A percentile compares a stretch with the other conserved stretches of the same genome.
phyloP scores from a whole-genome alignment of 2,888 invertebrate genomes.

The Arenicola marina region DNA sequence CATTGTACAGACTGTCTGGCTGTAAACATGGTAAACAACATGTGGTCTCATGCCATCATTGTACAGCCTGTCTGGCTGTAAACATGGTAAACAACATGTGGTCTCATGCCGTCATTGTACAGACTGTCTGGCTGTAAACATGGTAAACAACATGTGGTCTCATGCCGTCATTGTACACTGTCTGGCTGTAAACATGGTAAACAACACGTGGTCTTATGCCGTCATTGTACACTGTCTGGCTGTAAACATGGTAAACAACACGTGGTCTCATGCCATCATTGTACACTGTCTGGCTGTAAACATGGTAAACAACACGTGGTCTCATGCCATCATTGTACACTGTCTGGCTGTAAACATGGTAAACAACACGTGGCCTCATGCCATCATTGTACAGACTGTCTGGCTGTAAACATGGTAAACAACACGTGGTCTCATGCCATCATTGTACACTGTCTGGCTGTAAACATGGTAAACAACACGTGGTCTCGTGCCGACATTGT shows the following conservation, averaged over 20 bases:
- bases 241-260: too few relatives aligned
- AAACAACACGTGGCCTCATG: too few relatives aligned
- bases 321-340: constrained; percentile 92
- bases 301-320: too few relatives aligned
- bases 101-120: constrained; percentile 89
- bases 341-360: constrained; percentile 77
- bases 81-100: too few relatives aligned
- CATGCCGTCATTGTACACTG: constrained; percentile 92
- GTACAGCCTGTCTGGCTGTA: constrained; percentile 86
- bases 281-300: constrained; percentile 85
- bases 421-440: constrained; percentile 92
- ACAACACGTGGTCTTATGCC: constrained; percentile 94
- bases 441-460: constrained; percentile 92
- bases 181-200: constrained; percentile 75
- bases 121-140: constrained; percentile 80
- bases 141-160: too few relatives aligned
- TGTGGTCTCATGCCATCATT: constrained; percentile 91
- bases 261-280: constrained; percentile 91
- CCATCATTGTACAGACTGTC: constrained; percentile 92
- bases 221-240: constrained; percentile 89
- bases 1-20: constrained; percentile 88
- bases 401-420: constrained; percentile 71
- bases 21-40: too few relatives aligned
- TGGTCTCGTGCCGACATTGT: constrained; percentile 91
- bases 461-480: too few relatives aligned